These are phyloP conservation scores for Melanerpes aurifrons DNA, from an alignment of 2,113 vertebrate species.

Conservation along the genomic window DNA sequence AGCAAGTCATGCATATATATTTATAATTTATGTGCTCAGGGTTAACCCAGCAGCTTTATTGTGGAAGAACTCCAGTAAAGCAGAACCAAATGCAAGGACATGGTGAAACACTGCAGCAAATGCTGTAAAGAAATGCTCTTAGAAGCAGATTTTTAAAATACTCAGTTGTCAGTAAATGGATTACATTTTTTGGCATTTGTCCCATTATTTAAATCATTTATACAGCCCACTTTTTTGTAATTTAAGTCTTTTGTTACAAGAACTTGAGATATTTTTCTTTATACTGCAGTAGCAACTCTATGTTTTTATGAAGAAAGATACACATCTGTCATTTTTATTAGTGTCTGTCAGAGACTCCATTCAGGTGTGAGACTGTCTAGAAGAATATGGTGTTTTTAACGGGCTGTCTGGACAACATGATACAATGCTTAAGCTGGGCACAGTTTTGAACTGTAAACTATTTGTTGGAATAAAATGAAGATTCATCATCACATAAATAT, in stretches of 20 bases:
- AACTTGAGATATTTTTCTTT: constrained; percentile 10
- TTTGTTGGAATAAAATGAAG: constrained; percentile 52
- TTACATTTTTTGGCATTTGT: background rate
- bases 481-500: constrained; percentile 61
- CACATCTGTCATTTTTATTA: constrained; percentile 45
- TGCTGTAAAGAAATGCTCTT: background rate
- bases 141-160: background rate
- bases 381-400: background rate
- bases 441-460: constrained; percentile 12
- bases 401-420: background rate
- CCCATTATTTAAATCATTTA: constrained; percentile 17
- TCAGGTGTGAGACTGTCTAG: constrained; percentile 4
- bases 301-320: constrained; percentile 45
- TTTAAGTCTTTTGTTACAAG: constrained; percentile 27
- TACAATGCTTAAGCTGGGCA: constrained; percentile 7
- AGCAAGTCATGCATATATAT: constrained; percentile 51
- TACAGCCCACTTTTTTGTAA: constrained; percentile 21
- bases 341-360: background rate
- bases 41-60: background rate
- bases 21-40: constrained; percentile 30
- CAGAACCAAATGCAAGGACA: background rate
- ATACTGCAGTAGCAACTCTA: constrained; percentile 25
- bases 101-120: background rate
- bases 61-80: background rate
- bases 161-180: background rate